phyloP scores from a whole-genome alignment of 2,113 vertebrate species.

The Eclectus roratus region DNA sequence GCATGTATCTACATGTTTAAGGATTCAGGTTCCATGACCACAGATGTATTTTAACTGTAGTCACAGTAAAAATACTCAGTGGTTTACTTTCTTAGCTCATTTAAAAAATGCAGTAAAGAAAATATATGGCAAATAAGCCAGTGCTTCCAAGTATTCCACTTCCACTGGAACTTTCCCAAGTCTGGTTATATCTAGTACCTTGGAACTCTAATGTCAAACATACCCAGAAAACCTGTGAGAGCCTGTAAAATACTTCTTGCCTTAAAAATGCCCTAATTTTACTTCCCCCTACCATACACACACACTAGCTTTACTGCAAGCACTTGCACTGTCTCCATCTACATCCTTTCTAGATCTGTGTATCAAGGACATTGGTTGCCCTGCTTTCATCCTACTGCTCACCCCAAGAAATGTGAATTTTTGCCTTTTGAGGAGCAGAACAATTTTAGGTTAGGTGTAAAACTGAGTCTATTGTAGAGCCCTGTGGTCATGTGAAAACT shows the following conservation, averaged over 20 bases:
- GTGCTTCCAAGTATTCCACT: neutral
- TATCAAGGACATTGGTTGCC: neutral
- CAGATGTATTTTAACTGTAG: neutral
- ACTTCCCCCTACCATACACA: neutral
- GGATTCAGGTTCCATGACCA: neutral
- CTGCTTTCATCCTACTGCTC: neutral
- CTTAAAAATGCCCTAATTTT: conserved; percentile 12
- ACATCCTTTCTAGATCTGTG: neutral
- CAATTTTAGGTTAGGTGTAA: neutral
- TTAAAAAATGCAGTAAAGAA: neutral
- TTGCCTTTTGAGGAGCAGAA: neutral
- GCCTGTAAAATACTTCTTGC: neutral
- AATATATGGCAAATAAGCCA: neutral
- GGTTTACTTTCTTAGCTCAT: neutral
- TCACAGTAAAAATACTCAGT: neutral
- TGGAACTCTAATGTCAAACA: neutral
- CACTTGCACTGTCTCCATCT: neutral
- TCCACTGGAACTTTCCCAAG: neutral
- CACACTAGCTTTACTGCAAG: neutral
- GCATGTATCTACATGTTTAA: neutral
- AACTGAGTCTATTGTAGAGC: conserved; percentile 20
- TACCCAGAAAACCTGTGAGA: neutral
- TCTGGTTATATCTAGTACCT: neutral
- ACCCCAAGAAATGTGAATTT: neutral
- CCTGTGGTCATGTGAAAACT: neutral